Evolutionary conservation across 2,113 vertebrate species (phyloP).

Genomic region (Tetraodon nigroviridis): DNA sequence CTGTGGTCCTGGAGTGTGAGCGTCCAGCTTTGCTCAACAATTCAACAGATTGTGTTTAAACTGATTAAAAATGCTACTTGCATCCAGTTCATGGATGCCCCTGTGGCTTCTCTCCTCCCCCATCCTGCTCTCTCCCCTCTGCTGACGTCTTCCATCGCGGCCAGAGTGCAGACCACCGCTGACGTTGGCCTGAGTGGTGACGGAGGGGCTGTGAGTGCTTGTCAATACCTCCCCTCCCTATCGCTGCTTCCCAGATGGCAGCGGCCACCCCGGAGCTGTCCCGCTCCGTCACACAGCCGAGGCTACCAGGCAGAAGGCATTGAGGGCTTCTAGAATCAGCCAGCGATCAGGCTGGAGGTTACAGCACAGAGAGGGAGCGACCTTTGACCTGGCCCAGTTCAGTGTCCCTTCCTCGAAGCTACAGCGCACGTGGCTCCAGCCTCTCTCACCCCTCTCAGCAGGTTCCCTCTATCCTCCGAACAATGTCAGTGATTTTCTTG

Average conservation of each 20-base stretch:
- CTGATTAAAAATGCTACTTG: too few relatives aligned
- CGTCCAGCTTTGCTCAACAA: neutral
- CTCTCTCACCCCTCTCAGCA: conserved; percentile 28
- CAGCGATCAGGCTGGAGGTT: conserved; percentile 39
- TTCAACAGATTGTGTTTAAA: too few relatives aligned
- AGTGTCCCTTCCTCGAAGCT: conserved; percentile 44
- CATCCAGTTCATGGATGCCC: too few relatives aligned
- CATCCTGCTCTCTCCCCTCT: too few relatives aligned
- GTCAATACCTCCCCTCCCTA: conserved; percentile 54
- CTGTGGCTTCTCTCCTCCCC: too few relatives aligned
- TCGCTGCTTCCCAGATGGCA: conserved; percentile 46
- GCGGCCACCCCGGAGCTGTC: conserved; percentile 24
- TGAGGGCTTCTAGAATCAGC: too few relatives aligned
- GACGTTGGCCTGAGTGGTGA: conserved; percentile 46
- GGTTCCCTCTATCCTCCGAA: conserved; percentile 17
- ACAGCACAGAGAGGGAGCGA: conserved; percentile 12
- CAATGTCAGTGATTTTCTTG: neutral
- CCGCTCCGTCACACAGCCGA: conserved; percentile 48
- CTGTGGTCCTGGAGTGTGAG: neutral
- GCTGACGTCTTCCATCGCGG: conserved; percentile 13
- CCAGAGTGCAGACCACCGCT: conserved; percentile 20
- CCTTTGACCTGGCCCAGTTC: conserved; percentile 43
- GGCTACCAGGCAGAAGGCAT: conserved; percentile 16
- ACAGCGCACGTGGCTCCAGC: conserved; percentile 15
- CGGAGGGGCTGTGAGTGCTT: conserved; percentile 41